These are phyloP conservation scores for Cerastis rubricosa DNA, from an alignment of 2,888 invertebrate genomes.

Conservation along the genomic window DNA sequence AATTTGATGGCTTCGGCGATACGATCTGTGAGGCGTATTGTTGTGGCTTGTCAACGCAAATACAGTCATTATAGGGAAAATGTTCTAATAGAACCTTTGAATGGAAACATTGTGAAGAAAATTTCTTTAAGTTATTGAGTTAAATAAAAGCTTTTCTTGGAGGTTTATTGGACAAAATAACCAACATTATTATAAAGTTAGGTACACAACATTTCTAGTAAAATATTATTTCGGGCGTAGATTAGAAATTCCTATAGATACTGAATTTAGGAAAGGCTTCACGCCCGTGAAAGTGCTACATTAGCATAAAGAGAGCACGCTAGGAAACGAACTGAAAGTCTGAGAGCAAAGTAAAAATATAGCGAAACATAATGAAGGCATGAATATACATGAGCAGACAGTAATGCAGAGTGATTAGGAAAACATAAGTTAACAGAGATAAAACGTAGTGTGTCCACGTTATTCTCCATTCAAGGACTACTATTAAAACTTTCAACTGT, in stretches of 20 bases:
- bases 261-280: conserved; percentile 33
- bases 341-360: conserved; percentile 47
- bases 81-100: conserved; percentile 3
- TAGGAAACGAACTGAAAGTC: conserved; percentile 31
- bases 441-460: conserved; percentile 4
- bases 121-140: not conserved
- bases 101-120: conserved; percentile 6
- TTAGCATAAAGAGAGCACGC: conserved; percentile 52
- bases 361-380: conserved; percentile 42
- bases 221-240: conserved; percentile 1
- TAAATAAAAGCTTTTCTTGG: not conserved
- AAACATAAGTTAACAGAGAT: conserved; percentile 38
- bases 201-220: not conserved
- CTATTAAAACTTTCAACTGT: conserved; percentile 45
- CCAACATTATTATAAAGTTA: not conserved
- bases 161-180: conserved; percentile 9
- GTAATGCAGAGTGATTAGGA: conserved; percentile 47
- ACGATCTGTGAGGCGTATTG: conserved; percentile 26
- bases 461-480: conserved; percentile 21
- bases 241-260: conserved; percentile 36
- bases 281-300: conserved; percentile 21
- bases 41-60: conserved; percentile 33
- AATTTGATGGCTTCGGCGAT: conserved; percentile 40
- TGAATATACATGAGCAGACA: conserved; percentile 50
- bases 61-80: conserved; percentile 33